Conservation (phyloP, 2,113 vertebrate genomes). For the Anguilla japonica region DNA sequence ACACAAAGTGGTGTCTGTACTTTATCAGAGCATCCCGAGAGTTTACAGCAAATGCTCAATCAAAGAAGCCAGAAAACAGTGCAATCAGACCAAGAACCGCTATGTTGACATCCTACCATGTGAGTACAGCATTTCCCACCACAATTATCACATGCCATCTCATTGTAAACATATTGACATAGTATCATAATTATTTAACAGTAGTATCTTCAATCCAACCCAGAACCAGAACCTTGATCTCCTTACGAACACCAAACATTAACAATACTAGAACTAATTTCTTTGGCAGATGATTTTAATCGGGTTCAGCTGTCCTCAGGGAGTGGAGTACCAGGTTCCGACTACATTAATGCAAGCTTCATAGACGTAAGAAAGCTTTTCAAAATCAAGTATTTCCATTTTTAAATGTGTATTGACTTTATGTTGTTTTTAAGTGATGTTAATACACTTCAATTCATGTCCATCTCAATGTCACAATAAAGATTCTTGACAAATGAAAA, state of each 20-base stretch:
- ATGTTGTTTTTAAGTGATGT: not conserved
- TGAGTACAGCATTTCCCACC: conserved; percentile 62
- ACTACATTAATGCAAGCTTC: conserved; percentile 96
- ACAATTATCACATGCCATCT: not conserved
- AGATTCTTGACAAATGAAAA: no score
- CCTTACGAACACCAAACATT: not conserved
- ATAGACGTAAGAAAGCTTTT: conserved; percentile 79
- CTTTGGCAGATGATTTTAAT: conserved; percentile 84
- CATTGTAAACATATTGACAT: not conserved
- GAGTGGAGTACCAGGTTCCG: conserved; percentile 75
- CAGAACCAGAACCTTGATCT: not conserved
- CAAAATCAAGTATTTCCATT: not conserved
- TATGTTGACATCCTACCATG: conserved; percentile 96
- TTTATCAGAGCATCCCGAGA: conserved; percentile 86
- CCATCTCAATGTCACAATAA: no score
- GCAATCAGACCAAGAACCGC: conserved; percentile 87
- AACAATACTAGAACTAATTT: conserved; percentile 1
- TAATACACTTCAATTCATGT: not conserved
- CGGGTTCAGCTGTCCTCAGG: conserved; percentile 83
- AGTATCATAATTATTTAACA: not conserved
- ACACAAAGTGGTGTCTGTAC: conserved; percentile 36
- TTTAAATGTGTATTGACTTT: not conserved
- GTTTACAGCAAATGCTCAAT: conserved; percentile 83
- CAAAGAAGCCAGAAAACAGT: conserved; percentile 86
- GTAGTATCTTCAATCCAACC: not conserved